Conservation (phyloP, 2,888 invertebrate genomes). For the Piscicola geometra region DNA sequence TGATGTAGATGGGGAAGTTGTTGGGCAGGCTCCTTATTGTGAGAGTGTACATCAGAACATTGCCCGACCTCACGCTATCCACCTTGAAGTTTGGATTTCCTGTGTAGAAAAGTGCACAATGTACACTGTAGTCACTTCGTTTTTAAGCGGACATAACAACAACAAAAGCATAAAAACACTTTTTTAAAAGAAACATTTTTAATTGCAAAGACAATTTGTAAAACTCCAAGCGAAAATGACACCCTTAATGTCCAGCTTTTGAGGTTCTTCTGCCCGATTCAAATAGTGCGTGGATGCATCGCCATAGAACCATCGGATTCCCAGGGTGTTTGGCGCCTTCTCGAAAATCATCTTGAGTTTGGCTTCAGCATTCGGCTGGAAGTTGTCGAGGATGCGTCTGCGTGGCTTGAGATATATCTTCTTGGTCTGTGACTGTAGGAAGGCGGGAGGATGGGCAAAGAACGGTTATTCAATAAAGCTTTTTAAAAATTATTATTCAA, state of each 20-base stretch:
- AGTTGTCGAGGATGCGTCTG: neutral
- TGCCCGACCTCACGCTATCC: neutral
- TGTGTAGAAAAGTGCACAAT: neutral
- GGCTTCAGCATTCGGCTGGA: constrained; percentile 3
- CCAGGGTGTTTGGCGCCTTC: neutral
- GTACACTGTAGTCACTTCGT: too few species aligned
- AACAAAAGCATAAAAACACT: neutral
- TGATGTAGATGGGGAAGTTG: constrained; percentile 19
- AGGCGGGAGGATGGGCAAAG: too few species aligned
- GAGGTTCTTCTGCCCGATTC: constrained; percentile 13
- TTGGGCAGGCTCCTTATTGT: neutral
- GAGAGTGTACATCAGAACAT: constrained; percentile 8
- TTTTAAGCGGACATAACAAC: neutral
- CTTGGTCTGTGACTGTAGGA: neutral
- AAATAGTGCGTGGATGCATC: neutral
- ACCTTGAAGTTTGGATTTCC: constrained; percentile 13
- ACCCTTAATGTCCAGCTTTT: constrained; percentile 26
- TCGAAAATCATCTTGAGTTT: constrained; percentile 24
- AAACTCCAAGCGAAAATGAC: too few species aligned
- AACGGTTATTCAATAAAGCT: too few species aligned
- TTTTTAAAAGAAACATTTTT: neutral
- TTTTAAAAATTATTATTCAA: too few species aligned
- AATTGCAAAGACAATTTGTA: neutral
- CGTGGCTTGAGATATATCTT: constrained; percentile 10
- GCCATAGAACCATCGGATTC: constrained; percentile 17